Evolutionary conservation across 2,797 vertebrate species (phyloP), one percentile per base, ranked within the genome.

Genomic region (Brachyalestes nurse): DNA sequence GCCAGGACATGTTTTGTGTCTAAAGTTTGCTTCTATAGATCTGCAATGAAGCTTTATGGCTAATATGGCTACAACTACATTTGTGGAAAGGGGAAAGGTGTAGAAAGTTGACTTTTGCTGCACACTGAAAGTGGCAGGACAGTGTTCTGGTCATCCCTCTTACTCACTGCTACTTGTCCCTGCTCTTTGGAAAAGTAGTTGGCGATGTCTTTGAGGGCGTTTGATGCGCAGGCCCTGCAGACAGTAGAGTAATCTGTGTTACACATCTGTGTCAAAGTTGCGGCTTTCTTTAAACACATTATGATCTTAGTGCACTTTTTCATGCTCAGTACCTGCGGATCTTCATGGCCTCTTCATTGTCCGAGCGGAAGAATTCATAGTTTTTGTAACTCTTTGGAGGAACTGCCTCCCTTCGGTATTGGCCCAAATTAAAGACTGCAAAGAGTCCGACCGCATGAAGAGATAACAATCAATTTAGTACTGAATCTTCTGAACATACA

Each of bases 361-460:
- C 95, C 0, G 95, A 91, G 7, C 90, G 93, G 83, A 98, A 97
- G 88, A 98, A 98, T 89, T 97, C 96, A 76, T 94, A 97, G 90
- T 93, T 96, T 90, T 96, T 94, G 82, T 97, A 97, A 53, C 82
- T 94, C 89, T 94, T 95, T n/a, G n/a, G n/a, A n/a, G n/a, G n/a
- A 51, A 97, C 95, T 0, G 95, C 96, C 47, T 97, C 95, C 12
- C 97, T 92, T 65, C 96, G 94, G 88, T 98, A 98, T 87, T 98
- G 96, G 5, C 97, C 97, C 78, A 98, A 94, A 14, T 98, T 98
- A 87, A 98, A 98, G 84, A 96, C 97, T 97, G 88, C 0, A 51
- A 13, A 77, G 10, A 55, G 14, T 17, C 13, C n/a, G 58, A 25
- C 19, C 25, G 38, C 25, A 64, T 19, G 61, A 40, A 61, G 21